Evolutionary conservation across 2,888 invertebrate genomes (phyloP).

Genomic region (Rhorus exstirpatorius): DNA sequence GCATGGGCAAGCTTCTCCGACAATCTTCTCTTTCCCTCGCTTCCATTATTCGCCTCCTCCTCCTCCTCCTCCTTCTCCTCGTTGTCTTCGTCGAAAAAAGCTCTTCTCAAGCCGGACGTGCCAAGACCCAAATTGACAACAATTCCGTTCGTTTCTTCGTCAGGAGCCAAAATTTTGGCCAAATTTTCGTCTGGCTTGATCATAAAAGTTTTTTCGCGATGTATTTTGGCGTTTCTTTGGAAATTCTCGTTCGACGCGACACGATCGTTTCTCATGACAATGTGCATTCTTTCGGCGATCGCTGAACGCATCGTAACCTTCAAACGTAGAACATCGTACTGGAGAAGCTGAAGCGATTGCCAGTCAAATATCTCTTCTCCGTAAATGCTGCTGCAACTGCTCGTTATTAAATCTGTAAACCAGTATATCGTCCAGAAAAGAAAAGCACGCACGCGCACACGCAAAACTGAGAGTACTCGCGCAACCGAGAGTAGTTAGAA

Average conservation of each 20-base stretch:
- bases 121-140: neutral
- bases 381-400: constrained; percentile 54
- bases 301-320: constrained; percentile 75
- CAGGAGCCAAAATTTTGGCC: neutral
- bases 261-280: constrained; percentile 67
- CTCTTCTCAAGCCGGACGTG: constrained; percentile 23
- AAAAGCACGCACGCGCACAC: constrained; percentile 32
- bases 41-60: too few relatives aligned
- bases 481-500: constrained; percentile 66
- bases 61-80: too few relatives aligned
- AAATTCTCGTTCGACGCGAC: neutral
- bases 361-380: constrained; percentile 48
- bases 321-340: constrained; percentile 72
- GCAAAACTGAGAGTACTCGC: constrained; percentile 29
- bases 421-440: constrained; percentile 78
- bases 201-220: neutral
- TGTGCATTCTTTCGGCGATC: constrained; percentile 76
- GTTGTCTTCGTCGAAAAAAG: constrained; percentile 28
- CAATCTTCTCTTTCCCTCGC: constrained; percentile 22
- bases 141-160: neutral
- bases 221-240: neutral
- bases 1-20: constrained; percentile 50
- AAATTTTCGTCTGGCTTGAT: neutral
- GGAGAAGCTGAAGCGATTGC: constrained; percentile 43
- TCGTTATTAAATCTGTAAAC: constrained; percentile 71